These are phyloP conservation scores for Sterna hirundo DNA, from an alignment of 2,113 vertebrate genomes.

Conservation along the genomic window DNA sequence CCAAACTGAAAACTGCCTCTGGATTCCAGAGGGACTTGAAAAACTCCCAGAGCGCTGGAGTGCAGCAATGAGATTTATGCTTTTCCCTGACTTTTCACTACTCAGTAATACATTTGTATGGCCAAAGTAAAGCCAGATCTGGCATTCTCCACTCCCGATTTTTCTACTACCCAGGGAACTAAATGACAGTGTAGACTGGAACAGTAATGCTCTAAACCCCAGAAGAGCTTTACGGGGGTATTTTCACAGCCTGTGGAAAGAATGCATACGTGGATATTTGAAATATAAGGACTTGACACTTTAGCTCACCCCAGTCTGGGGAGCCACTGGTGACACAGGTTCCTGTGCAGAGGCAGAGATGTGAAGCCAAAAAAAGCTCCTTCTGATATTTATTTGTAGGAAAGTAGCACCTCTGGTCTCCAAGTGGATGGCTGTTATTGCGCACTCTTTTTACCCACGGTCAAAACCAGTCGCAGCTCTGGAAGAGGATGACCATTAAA, in stretches of 20 bases:
- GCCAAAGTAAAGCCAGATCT: constrained; percentile 62
- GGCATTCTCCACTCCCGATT: constrained; percentile 9
- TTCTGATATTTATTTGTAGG: constrained; percentile 11
- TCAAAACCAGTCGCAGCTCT: neutral
- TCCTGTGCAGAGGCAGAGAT: neutral
- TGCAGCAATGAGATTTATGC: constrained; percentile 51
- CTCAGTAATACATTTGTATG: constrained; percentile 39
- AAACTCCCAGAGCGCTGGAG: constrained; percentile 52
- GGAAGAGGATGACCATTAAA: neutral
- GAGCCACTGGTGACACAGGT: neutral
- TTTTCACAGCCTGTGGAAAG: constrained; percentile 49
- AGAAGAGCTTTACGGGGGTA: constrained; percentile 18
- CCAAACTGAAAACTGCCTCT: constrained; percentile 53
- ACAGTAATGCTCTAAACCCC: constrained; percentile 28
- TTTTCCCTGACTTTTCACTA: constrained; percentile 56
- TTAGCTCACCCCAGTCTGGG: constrained; percentile 3
- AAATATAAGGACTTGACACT: constrained; percentile 24
- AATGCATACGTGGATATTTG: neutral
- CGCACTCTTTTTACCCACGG: neutral
- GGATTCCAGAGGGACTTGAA: constrained; percentile 60
- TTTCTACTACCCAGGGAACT: constrained; percentile 34
- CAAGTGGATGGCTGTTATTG: neutral
- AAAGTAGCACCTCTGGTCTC: neutral
- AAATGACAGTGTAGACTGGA: constrained; percentile 32
- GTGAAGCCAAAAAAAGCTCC: neutral